Conservation (phyloP, 23 tunicate genomes). For the Corella eumyota region DNA sequence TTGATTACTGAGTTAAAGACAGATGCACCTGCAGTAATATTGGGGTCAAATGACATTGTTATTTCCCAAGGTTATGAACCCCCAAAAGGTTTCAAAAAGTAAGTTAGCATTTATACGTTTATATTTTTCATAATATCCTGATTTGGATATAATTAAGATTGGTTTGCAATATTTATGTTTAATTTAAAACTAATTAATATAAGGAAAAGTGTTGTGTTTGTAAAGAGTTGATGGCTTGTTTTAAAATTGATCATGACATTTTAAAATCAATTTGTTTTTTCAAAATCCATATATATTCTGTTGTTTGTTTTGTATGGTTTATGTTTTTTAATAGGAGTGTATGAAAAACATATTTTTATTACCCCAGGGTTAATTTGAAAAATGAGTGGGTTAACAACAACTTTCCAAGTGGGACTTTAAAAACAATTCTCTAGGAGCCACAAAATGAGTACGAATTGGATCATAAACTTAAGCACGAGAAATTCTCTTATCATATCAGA, state of each 20-base stretch:
- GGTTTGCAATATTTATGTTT: too few relatives aligned
- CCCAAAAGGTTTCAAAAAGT: slow-evolving; percentile 23
- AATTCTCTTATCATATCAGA: slow-evolving; percentile 68
- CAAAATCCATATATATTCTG: too few relatives aligned
- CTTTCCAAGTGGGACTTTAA: slow-evolving; percentile 16
- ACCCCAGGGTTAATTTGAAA: too few relatives aligned
- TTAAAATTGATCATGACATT: too few relatives aligned
- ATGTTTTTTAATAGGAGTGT: too few relatives aligned
- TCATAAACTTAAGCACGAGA: slow-evolving; percentile 58
- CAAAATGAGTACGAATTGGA: slow-evolving; percentile 58
- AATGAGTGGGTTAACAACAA: too few relatives aligned
- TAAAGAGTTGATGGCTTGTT: too few relatives aligned
- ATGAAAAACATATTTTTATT: too few relatives aligned
- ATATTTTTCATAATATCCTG: not conserved
- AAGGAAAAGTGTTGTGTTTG: too few relatives aligned
- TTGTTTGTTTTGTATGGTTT: too few relatives aligned
- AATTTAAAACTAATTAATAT: too few relatives aligned
- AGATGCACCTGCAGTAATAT: slow-evolving; percentile 43
- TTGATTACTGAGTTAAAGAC: slow-evolving; percentile 28
- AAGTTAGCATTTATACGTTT: not conserved
- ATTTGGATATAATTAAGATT: not conserved
- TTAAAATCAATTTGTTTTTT: too few relatives aligned
- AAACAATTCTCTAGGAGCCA: slow-evolving; percentile 45
- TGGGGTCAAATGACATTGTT: slow-evolving; percentile 39
- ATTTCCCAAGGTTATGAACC: slow-evolving; percentile 16